Percentiles rank a stretch among this genome's conserved stretches.
Conservation (phyloP, 1,140 invertebrate genomes). For the Drosophila kepulauana region DNA sequence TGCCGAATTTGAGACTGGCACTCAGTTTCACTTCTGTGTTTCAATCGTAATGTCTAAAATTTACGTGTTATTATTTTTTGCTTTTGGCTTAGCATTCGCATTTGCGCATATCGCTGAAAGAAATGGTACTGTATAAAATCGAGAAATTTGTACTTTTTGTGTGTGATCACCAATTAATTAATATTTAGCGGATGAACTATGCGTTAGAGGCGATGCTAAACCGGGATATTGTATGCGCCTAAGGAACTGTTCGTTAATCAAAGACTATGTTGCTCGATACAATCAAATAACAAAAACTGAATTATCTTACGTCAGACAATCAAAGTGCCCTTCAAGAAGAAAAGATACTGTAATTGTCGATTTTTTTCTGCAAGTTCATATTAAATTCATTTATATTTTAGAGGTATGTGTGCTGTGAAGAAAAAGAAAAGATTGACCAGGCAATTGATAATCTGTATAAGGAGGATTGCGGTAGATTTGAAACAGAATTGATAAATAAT, state of each 20-base stretch:
- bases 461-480: slow-evolving; percentile 10
- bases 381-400: neutral
- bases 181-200: slow-evolving; percentile 1
- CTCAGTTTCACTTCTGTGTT: neutral
- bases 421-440: neutral
- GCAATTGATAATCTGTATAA: neutral
- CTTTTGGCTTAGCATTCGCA: neutral
- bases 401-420: slow-evolving; percentile 24
- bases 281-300: neutral
- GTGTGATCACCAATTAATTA: too few relatives aligned
- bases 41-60: slow-evolving; percentile 1
- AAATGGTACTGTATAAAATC: neutral
- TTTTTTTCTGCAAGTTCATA: neutral
- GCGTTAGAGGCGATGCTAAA: neutral
- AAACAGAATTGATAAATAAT: neutral
- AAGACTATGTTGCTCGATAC: too few relatives aligned
- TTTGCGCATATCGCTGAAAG: neutral
- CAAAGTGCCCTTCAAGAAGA: neutral
- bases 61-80: neutral
- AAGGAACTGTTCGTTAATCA: neutral
- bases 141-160: neutral
- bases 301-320: neutral
- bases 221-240: neutral
- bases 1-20: neutral
- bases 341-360: neutral